These are phyloP conservation scores for Calidris pygmaea DNA, from an alignment of 2,113 vertebrate species.

Conservation along the genomic window DNA sequence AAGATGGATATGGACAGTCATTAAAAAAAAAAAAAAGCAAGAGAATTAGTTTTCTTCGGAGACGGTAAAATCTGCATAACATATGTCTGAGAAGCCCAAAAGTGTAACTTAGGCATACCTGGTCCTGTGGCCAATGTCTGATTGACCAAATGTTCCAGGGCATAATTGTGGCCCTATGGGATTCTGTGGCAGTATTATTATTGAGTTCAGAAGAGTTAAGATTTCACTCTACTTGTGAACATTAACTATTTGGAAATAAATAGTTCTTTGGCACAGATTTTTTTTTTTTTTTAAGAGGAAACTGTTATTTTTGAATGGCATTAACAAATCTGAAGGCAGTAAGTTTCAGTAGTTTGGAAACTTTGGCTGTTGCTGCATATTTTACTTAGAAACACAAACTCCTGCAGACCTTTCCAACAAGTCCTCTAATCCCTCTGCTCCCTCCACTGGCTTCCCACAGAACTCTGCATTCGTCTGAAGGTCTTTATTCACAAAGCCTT, in stretches of 20 bases:
- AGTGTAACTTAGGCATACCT: neutral
- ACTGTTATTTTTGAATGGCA: neutral
- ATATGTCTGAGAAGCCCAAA: neutral
- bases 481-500: constrained; percentile 37
- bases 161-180: neutral
- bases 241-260: neutral
- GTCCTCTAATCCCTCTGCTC: constrained; percentile 54
- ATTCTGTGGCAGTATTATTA: neutral
- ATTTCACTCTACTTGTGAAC: neutral
- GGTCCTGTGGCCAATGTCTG: neutral
- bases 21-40: neutral
- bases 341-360: constrained; percentile 22
- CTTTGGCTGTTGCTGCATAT: neutral
- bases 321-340: neutral
- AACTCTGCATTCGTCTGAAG: constrained; percentile 16
- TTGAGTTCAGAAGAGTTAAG: neutral
- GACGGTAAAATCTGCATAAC: neutral
- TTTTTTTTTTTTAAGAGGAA: neutral
- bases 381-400: constrained; percentile 15
- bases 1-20: neutral
- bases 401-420: constrained; percentile 20
- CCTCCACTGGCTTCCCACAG: constrained; percentile 50
- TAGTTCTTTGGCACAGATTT: neutral
- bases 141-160: neutral
- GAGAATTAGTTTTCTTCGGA: neutral